Base-by-base conservation (phyloP, 2,113 vertebrate species). In the Hystrix brachyura region DNA sequence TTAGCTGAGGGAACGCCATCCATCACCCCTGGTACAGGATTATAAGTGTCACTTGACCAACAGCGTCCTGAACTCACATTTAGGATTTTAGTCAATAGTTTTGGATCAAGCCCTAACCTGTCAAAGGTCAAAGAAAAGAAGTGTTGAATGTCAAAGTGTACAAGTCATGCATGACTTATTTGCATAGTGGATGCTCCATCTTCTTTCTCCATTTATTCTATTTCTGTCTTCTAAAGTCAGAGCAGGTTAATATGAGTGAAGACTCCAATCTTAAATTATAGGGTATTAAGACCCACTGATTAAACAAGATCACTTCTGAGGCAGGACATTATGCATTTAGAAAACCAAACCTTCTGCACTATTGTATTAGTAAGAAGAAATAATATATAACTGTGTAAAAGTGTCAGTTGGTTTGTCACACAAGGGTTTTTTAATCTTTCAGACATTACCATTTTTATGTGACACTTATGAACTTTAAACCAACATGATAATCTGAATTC, bases 11-110 rank as follows among this genome's bases (percentile, higher is more conserved):
- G 99, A 19, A 99, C 99, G 55, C 99, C 99, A 97, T 99, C 99
- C 99, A 99, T 99, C 96, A 99, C 99, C 48, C 99, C 99, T n/a
- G 99, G 99, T 46, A 99, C 99, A 48, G 99, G 99, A 98, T 99
- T 99, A 95, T 99, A 99, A 0, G 99, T 99, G 97, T 99, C 99
- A 90, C 99, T 99, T 98, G 99, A 99, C 99, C 99, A 99, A 97
- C 99, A 99, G 59, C 99, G 99, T 91, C 99, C 99, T 71, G 99
- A 99, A 95, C 99, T 99, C 99, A 99, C 99, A 98, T 99, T 99
- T 94, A 99, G 98, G 97, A 99, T 99, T 99, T 99, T 99, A 87
- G 99, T 98, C 99, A 99, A 97, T 53, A 99, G 99, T 98, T 99
- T 99, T 69, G 99, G 99, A 98, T 99, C 99, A 98, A 99, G 99